These are phyloP conservation scores for Gobiocypris rarus DNA, from an alignment of 2,113 vertebrate genomes.

Conservation along the genomic window DNA sequence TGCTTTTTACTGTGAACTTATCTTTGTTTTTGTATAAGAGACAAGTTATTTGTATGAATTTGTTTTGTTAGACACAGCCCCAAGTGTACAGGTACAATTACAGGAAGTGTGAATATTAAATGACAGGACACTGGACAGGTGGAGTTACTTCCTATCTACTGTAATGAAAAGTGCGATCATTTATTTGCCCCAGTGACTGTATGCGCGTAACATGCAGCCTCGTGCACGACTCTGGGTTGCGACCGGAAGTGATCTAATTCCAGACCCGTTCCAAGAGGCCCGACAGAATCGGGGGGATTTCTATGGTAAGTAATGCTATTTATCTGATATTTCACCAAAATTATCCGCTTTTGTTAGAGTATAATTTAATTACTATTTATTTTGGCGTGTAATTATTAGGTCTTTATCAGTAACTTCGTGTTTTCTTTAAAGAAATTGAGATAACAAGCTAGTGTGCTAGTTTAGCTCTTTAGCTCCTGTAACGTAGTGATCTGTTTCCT, in stretches of 20 bases:
- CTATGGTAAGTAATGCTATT: conserved; percentile 75
- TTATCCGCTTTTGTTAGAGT: background rate
- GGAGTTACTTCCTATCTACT: background rate
- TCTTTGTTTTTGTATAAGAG: no score
- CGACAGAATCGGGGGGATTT: conserved; percentile 70
- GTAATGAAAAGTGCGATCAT: background rate
- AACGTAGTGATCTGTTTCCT: background rate
- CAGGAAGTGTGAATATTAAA: background rate
- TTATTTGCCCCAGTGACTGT: background rate
- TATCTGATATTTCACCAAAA: background rate
- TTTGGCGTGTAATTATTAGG: background rate
- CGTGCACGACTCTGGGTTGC: conserved; percentile 59
- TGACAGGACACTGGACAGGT: background rate
- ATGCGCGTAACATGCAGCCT: background rate
- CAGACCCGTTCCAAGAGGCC: conserved; percentile 55
- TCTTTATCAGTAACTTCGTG: background rate
- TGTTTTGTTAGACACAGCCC: background rate
- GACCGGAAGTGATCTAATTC: conserved; percentile 67
- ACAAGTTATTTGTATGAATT: background rate
- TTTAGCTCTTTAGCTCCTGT: conserved; percentile 1
- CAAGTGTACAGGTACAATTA: background rate
- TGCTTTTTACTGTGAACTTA: no score
- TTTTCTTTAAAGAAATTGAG: background rate
- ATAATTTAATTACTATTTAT: background rate
- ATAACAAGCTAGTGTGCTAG: conserved; percentile 22